Conservation (phyloP, 1,140 invertebrate species). For the Hesperophylax magnus region DNA sequence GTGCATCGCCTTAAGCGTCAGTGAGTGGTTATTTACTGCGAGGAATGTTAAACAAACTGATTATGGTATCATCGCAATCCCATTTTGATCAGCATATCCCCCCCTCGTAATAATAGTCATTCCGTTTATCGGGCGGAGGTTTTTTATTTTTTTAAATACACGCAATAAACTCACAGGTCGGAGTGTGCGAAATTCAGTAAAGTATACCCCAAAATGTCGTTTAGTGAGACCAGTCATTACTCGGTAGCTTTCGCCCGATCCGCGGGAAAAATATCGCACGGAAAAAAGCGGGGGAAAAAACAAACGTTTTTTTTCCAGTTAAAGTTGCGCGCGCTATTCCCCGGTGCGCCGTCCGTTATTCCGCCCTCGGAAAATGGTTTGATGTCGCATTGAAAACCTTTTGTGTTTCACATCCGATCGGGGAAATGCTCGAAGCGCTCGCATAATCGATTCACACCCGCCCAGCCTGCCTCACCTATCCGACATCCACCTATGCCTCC, state of each 20-base stretch:
- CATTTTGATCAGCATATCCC: too few relatives aligned
- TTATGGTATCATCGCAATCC: background rate
- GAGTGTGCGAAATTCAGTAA: background rate
- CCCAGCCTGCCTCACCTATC: background rate
- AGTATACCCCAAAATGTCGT: background rate
- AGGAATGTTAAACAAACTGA: too few relatives aligned
- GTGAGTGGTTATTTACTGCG: too few relatives aligned
- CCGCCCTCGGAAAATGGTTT: constrained; percentile 45
- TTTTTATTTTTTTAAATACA: background rate
- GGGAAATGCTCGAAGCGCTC: constrained; percentile 41
- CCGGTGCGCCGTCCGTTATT: constrained; percentile 38
- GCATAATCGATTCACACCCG: constrained; percentile 46
- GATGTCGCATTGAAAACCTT: constrained; percentile 54
- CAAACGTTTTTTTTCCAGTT: constrained; percentile 13
- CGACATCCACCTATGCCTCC: background rate
- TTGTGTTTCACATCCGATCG: constrained; percentile 50
- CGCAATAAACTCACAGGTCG: background rate
- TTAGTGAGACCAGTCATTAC: background rate
- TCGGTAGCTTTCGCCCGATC: constrained; percentile 9
- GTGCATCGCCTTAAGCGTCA: too few relatives aligned
- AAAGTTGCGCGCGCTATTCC: constrained; percentile 43
- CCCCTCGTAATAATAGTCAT: background rate
- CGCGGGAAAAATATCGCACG: constrained; percentile 19
- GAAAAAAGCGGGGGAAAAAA: background rate
- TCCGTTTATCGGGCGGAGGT: background rate